These are phyloP conservation scores for Cichlasoma orientale DNA, from an alignment of 2,797 vertebrate genomes.

Conservation along the genomic window DNA sequence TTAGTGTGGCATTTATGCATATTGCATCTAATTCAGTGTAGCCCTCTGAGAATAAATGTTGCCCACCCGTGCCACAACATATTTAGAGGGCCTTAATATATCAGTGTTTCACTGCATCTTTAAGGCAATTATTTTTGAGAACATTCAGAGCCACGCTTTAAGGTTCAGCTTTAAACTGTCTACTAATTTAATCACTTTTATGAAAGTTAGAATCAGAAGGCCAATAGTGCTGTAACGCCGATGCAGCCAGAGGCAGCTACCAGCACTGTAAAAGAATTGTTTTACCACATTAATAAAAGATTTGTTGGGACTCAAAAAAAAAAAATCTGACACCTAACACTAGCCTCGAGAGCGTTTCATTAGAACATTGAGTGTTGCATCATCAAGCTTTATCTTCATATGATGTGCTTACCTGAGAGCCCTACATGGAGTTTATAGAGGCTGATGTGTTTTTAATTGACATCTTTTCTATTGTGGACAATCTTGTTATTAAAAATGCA, in stretches of 20 bases:
- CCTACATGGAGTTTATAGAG: neutral
- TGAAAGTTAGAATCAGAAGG: neutral
- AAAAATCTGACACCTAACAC: neutral
- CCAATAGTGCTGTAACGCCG: neutral
- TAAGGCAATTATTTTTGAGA: neutral
- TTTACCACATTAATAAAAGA: neutral
- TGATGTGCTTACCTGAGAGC: neutral
- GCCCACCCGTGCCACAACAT: neutral
- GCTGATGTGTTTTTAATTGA: neutral
- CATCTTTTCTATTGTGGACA: neutral
- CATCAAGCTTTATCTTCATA: neutral
- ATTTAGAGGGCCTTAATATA: neutral
- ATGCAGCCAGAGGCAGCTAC: neutral
- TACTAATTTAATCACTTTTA: neutral
- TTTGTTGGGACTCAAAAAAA: neutral
- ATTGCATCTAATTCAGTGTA: neutral
- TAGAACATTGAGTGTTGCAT: slow-evolving; percentile 10
- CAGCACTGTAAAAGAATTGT: neutral
- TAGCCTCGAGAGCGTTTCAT: slow-evolving; percentile 6
- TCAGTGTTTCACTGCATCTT: neutral
- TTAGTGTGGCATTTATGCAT: neutral
- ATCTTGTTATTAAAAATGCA: neutral
- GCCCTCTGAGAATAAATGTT: neutral
- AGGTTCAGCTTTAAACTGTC: neutral
- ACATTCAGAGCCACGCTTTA: neutral